Percentiles rank a stretch among this genome's conserved stretches.
phyloP scores from a whole-genome alignment of 2,888 invertebrate species.

The Microctonus aethiopoides region DNA sequence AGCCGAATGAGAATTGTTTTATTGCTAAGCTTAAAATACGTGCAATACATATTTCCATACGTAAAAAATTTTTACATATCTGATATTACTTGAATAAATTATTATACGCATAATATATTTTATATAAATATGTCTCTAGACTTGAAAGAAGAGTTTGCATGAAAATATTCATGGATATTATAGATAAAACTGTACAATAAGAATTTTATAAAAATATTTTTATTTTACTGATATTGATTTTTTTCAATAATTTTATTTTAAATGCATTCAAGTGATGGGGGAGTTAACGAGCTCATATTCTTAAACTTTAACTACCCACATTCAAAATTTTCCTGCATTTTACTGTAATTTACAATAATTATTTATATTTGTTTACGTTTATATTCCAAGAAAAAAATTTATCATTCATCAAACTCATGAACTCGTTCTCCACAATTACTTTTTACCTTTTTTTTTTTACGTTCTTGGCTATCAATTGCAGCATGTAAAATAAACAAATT shows the following conservation, averaged over 20 bases:
- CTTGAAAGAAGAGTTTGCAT: neutral
- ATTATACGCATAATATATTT: no score
- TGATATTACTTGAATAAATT: no score
- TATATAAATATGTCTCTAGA: no score
- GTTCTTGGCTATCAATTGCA: neutral
- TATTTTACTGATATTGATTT: neutral
- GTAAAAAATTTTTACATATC: neutral
- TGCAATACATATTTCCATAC: neutral
- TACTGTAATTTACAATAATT: no score
- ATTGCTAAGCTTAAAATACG: constrained; percentile 24
- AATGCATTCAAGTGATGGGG: neutral
- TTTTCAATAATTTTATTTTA: neutral
- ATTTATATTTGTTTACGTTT: no score
- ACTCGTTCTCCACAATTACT: constrained; percentile 15
- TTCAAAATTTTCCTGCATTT: no score
- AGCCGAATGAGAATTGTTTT: constrained; percentile 39
- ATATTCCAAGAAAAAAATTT: no score
- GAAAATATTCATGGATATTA: neutral
- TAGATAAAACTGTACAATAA: neutral
- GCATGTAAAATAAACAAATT: constrained; percentile 7
- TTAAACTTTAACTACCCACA: no score
- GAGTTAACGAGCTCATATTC: constrained; percentile 22
- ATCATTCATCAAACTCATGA: constrained; percentile 20
- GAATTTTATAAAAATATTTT: neutral
- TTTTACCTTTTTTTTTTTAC: neutral